These are phyloP conservation scores for Erebia aethiops DNA, from an alignment of 2,888 invertebrate species.

Conservation along the genomic window DNA sequence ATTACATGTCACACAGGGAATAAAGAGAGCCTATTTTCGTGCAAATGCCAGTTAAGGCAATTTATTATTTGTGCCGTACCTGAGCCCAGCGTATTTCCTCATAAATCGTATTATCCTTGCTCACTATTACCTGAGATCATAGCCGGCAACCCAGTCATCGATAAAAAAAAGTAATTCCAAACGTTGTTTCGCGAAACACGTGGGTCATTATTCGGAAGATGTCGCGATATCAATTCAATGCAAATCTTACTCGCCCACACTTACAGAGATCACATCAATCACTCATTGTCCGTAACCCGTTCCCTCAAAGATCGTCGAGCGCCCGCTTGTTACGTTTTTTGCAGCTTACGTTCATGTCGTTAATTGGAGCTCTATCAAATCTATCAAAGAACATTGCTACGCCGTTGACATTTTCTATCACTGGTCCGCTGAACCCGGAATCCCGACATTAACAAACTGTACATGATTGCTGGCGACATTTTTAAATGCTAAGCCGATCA, in stretches of 20 bases:
- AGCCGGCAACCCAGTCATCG: not conserved
- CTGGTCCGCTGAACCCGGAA: slow-evolving; percentile 75
- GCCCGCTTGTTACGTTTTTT: slow-evolving; percentile 62
- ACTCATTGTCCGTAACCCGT: slow-evolving; percentile 60
- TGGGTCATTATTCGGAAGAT: slow-evolving; percentile 66
- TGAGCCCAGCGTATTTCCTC: not conserved
- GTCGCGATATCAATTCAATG: slow-evolving; percentile 74
- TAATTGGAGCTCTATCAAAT: slow-evolving; percentile 60
- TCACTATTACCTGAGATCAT: not conserved
- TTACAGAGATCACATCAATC: slow-evolving; percentile 69
- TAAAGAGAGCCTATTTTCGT: too few relatives aligned
- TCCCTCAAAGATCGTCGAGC: slow-evolving; percentile 45
- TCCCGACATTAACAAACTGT: slow-evolving; percentile 56
- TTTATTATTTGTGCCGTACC: not conserved
- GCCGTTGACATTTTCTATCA: slow-evolving; percentile 69
- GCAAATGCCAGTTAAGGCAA: too few relatives aligned
- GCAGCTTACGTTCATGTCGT: slow-evolving; percentile 57
- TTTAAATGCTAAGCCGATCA: slow-evolving; percentile 41
- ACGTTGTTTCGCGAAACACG: slow-evolving; percentile 47
- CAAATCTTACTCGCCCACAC: slow-evolving; percentile 71
- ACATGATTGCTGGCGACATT: slow-evolving; percentile 44
- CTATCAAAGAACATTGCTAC: slow-evolving; percentile 53
- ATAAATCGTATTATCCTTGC: not conserved
- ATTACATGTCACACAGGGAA: too few relatives aligned
- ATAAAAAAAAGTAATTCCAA: slow-evolving; percentile 8